phyloP scores from a whole-genome alignment of 2,113 vertebrate genomes.

The Siniperca knerii region DNA sequence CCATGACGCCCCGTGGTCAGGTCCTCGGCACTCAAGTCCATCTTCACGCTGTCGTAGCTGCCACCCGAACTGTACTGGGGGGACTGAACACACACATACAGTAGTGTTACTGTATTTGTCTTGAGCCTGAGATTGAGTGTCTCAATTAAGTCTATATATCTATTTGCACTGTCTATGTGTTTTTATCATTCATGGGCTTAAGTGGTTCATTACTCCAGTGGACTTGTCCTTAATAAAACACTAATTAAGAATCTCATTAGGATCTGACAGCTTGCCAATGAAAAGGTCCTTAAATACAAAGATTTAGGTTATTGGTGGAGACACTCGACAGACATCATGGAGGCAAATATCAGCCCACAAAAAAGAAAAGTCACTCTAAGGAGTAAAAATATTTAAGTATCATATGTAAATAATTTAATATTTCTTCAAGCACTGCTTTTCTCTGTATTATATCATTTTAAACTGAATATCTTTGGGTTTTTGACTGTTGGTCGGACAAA shows the following conservation, averaged over 20 bases:
- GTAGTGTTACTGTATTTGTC: background rate
- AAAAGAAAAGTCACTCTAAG: background rate
- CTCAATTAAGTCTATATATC: background rate
- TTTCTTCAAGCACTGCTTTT: too few relatives aligned
- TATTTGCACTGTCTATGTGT: background rate
- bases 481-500: too few relatives aligned
- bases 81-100: slow-evolving; percentile 84
- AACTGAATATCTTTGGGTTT: too few relatives aligned
- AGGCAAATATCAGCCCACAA: background rate
- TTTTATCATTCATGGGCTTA: background rate
- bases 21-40: slow-evolving; percentile 92
- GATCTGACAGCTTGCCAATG: background rate
- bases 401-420: too few relatives aligned
- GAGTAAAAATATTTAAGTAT: too few relatives aligned
- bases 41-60: slow-evolving; percentile 96
- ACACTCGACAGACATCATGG: background rate
- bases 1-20: slow-evolving; percentile 87
- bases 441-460: too few relatives aligned
- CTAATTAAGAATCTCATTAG: slow-evolving; percentile 28
- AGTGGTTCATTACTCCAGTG: background rate
- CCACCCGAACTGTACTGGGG: slow-evolving; percentile 93
- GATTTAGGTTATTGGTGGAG: background rate
- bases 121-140: background rate
- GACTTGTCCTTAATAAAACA: slow-evolving; percentile 4
- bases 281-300: background rate